These are phyloP conservation scores for Steinernema carpocapsae DNA, from an alignment of 2,888 invertebrate species.

Conservation along the genomic window DNA sequence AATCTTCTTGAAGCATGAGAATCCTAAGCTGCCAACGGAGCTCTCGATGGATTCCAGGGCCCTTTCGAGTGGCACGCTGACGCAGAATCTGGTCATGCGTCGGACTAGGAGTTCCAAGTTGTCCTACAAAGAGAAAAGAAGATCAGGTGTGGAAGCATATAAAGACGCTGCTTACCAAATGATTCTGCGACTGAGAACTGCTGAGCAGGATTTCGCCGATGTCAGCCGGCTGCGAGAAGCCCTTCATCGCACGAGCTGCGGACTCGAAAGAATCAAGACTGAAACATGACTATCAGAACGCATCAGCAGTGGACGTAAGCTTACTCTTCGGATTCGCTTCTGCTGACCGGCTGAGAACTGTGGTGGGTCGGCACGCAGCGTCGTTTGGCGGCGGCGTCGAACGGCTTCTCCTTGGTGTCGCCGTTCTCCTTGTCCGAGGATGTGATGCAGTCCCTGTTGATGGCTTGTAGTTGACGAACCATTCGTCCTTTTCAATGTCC, in stretches of 20 bases:
- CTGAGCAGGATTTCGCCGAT: slow-evolving; percentile 80
- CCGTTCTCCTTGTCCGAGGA: not conserved
- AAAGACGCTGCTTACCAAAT: not conserved
- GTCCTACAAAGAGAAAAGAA: slow-evolving; percentile 71
- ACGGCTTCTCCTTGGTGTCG: not conserved
- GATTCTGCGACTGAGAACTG: slow-evolving; percentile 47
- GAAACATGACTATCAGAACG: not conserved
- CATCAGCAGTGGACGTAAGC: not conserved
- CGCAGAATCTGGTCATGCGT: slow-evolving; percentile 91
- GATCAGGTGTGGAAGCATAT: not conserved
- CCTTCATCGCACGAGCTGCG: not conserved
- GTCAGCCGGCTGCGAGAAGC: slow-evolving; percentile 85
- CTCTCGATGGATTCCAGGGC: slow-evolving; percentile 32
- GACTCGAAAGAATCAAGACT: not conserved
- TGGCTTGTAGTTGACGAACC: slow-evolving; percentile 72
- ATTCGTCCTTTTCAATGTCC: slow-evolving; percentile 79
- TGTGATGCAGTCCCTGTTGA: not conserved
- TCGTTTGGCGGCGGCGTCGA: not conserved
- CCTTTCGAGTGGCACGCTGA: slow-evolving; percentile 75
- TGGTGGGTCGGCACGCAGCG: not conserved
- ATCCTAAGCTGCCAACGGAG: not conserved
- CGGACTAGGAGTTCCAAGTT: slow-evolving; percentile 82
- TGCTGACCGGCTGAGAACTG: slow-evolving; percentile 10
- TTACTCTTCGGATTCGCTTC: slow-evolving; percentile 7
- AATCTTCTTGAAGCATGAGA: slow-evolving; percentile 22